Evolutionary conservation across 2,888 invertebrate genomes (phyloP), one percentile per base, ranked within the genome.

Genomic region (Tryphoninae sp.): DNA sequence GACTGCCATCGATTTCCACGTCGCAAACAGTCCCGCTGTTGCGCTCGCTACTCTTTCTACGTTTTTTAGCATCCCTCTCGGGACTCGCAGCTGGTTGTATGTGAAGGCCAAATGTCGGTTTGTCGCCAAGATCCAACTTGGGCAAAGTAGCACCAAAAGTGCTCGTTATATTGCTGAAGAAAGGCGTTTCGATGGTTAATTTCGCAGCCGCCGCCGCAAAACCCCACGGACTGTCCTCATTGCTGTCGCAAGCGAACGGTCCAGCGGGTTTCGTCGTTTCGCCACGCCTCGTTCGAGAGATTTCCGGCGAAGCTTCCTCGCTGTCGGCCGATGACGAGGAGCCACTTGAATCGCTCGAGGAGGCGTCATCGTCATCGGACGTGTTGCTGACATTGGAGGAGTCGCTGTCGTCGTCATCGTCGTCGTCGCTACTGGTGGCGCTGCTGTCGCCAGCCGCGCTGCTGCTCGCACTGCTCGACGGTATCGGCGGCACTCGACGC

Each of bases 171-270:
- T 86, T 89, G 81, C 90, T 90, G 83, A 92, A 92, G 83, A 91
- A 91, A 13, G 90, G 88, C 23, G 89, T 89, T 51, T 90, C 90
- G 33, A 88, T 88, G 67, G 88, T 89, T 1, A 91, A 82, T 45
- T 92, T 92, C 0, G 94, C 94, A 13, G 94, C 94, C 1, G 94
- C 94, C 0, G 94, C 94, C 1, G 94, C 94, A 85, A 94, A 94
- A 3, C 94, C 94, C 94, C 94, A 94, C 0, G 94, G 93, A 78
- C 92, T 91, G 83, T 93, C 92, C 83, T 93, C 92, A 77, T 90
- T 92, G 9, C 90, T 84, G 51, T 92, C 90, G 72, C 91, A 90
- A 16, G 89, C 86, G 78, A 91, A 91, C 16, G 90, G 89, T 26
- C 86, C 89, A 85, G 80, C 91, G 86, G 59, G 90, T 90, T 84